A percentile compares a stretch with the other conserved stretches of the same genome.
Conservation (phyloP, 2,113 vertebrate genomes). For the Etia nguti region DNA sequence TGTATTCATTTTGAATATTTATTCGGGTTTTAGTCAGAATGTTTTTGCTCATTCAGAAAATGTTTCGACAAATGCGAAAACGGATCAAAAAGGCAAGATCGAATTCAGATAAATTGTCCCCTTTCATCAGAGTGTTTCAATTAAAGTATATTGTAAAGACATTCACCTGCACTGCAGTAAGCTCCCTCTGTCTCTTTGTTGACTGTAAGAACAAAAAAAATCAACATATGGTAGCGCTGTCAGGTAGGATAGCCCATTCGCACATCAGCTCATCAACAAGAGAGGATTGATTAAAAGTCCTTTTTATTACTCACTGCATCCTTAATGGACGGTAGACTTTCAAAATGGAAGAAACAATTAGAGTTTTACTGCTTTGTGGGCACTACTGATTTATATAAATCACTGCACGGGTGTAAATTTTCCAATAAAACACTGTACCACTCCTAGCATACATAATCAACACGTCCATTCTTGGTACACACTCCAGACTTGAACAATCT, state of each 20-base stretch:
- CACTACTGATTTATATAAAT: conserved; percentile 80
- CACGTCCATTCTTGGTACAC: conserved; percentile 55
- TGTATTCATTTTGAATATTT: neutral
- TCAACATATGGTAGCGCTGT: conserved; percentile 62
- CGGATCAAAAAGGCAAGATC: neutral
- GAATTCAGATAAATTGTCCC: neutral
- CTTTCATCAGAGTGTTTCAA: neutral
- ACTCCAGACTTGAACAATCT: conserved; percentile 42
- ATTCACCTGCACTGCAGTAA: conserved; percentile 27
- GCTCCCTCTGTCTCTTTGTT: conserved; percentile 39
- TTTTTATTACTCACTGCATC: conserved; percentile 75
- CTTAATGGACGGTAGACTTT: conserved; percentile 79
- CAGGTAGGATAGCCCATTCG: conserved; percentile 64
- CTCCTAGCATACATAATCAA: conserved; percentile 75
- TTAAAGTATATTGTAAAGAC: neutral
- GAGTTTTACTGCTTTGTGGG: conserved; percentile 79
- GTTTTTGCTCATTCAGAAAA: neutral
- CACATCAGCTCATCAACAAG: conserved; percentile 76
- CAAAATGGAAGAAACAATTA: conserved; percentile 81
- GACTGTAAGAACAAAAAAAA: conserved; percentile 50
- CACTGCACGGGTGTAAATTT: conserved; percentile 75
- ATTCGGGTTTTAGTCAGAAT: neutral
- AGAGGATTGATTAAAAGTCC: conserved; percentile 79
- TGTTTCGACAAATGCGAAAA: neutral
- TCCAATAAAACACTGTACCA: conserved; percentile 73